These are phyloP conservation scores for Simalia tracyae DNA, from an alignment of 2,797 vertebrate species.

Conservation along the genomic window DNA sequence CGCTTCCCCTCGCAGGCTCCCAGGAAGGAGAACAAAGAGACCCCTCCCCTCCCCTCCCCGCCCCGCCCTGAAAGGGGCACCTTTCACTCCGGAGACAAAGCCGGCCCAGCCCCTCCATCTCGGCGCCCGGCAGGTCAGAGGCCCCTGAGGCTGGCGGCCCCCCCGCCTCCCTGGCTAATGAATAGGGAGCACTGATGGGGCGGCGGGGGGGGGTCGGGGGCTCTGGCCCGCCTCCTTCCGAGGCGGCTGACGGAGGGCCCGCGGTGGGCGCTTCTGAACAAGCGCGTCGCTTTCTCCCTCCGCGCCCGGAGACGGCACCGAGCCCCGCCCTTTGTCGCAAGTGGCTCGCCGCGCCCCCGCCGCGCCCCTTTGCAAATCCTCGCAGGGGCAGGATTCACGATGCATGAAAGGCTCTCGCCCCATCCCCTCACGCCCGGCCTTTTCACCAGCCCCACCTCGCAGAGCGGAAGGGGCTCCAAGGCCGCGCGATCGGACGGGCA, in stretches of 20 bases:
- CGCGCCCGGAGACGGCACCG: too few species aligned
- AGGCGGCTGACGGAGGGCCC: not conserved
- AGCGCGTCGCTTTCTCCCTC: too few species aligned
- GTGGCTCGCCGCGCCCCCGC: not conserved
- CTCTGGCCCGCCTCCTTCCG: not conserved
- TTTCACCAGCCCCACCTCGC: not conserved
- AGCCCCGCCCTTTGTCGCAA: not conserved
- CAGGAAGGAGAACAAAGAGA: not conserved
- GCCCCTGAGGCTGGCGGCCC: not conserved
- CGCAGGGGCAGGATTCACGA: too few species aligned
- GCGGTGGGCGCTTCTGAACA: not conserved
- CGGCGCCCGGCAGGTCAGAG: not conserved
- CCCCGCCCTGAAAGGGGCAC: not conserved
- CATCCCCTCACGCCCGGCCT: not conserved
- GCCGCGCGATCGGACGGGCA: accelerated
- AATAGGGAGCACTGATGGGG: not conserved
- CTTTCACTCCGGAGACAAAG: not conserved
- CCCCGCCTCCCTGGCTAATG: not conserved
- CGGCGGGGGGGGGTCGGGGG: not conserved
- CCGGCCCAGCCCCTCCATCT: not conserved
- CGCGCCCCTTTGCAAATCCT: too few species aligned
- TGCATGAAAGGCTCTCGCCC: too few species aligned
- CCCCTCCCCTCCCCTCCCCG: not conserved
- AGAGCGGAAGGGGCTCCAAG: not conserved
- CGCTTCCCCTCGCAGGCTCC: not conserved